Evolutionary conservation across 2,888 invertebrate genomes (phyloP), one percentile per base, ranked within the genome.

Genomic region (Callosobruchus maculatus): DNA sequence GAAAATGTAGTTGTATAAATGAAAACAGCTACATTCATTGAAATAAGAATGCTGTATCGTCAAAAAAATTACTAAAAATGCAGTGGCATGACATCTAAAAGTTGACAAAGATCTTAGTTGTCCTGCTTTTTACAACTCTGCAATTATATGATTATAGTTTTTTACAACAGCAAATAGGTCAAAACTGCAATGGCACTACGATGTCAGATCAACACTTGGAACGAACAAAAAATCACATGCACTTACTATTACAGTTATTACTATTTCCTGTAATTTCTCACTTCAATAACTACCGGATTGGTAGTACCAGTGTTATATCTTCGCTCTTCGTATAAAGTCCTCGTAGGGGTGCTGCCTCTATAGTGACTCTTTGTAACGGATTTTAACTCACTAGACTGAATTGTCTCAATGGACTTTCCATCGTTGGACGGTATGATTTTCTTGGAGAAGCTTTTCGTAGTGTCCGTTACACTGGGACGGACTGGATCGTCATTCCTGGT

Each of bases 351-450:
- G 20, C 76, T 76, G n/a, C 78, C 78, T 68, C 80, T 76, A 70
- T 79, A 81, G 70, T 80, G 81, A 67, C 81, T 80, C 82, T 92
- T 92, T 22, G 93, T 93, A 70, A 93, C 90, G 1, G 92, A 92
- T 83, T 92, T 93, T 9, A 91, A 91, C 86, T 93, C 93, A 74
- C 91, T 91, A 0, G 93, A 92, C 83, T 93, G 92, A 70, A 93
- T 91, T 67, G 93, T 92, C 85, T 93, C 92, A 80, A 92, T 88
- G 7, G 90, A 88, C 26, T 91, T 89, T 0, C 93, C 92, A 81
- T 91, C 90, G 82, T 89, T 90, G 0, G 90, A 88, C 20, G 93
- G 93, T 71, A 93, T 87, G 0, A 91, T 89, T 86, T 93, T 93
- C 86, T 93, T 93, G 78, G 91, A 90, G 80, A 92, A 90, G 70